Conservation (phyloP, 2,113 vertebrate genomes). For the Stegastes partitus region DNA sequence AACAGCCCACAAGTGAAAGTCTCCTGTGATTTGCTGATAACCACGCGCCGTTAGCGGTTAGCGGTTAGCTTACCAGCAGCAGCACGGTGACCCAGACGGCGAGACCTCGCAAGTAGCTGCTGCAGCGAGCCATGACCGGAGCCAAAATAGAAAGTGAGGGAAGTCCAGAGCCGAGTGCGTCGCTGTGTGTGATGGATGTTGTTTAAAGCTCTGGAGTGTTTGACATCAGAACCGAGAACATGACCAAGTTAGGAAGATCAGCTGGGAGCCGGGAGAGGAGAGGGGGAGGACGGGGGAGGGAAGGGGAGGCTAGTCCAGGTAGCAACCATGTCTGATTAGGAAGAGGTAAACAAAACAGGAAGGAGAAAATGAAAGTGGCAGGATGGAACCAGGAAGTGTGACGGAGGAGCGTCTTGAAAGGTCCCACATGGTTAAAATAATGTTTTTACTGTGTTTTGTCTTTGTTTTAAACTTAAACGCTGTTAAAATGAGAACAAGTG, state of each 20-base stretch:
- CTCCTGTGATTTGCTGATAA: no score
- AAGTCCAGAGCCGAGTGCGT: constrained; percentile 64
- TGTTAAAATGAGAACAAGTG: no score
- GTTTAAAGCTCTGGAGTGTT: constrained; percentile 71
- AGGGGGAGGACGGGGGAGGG: neutral
- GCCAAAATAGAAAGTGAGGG: constrained; percentile 58
- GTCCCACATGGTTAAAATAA: no score
- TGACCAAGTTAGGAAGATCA: constrained; percentile 84
- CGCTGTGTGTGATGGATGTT: constrained; percentile 7
- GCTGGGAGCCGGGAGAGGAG: constrained; percentile 37
- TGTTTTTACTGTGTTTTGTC: no score
- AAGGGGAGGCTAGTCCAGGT: constrained; percentile 16
- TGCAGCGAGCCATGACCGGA: constrained; percentile 76
- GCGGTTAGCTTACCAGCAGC: constrained; percentile 75
- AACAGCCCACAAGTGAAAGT: no score
- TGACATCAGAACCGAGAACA: constrained; percentile 75
- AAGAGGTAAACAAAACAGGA: constrained; percentile 15
- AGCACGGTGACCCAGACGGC: constrained; percentile 79
- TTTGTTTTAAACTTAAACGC: no score
- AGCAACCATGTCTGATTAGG: constrained; percentile 6
- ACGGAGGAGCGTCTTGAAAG: no score
- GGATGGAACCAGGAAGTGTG: no score
- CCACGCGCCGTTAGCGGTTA: neutral
- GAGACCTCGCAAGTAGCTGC: constrained; percentile 77
- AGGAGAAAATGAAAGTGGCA: neutral